Evolutionary conservation across 2,888 invertebrate genomes (phyloP).

Genomic region (Amphipyra berbera): DNA sequence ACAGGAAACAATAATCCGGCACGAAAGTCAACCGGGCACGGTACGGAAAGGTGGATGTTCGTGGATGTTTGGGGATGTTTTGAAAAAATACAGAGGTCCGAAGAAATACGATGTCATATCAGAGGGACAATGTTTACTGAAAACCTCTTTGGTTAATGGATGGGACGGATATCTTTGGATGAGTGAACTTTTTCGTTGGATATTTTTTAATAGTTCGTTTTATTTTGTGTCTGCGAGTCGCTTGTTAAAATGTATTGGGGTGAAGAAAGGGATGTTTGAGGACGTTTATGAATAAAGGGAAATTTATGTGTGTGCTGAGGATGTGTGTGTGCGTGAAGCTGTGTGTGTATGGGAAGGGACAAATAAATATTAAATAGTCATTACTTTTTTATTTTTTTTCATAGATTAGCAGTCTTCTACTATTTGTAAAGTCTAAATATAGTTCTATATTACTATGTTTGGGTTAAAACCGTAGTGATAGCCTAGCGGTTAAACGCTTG

Average conservation of each 20-base stretch:
- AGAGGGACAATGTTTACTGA: conserved; percentile 47
- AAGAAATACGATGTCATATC: conserved; percentile 44
- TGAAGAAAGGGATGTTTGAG: neutral
- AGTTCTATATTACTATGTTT: no score
- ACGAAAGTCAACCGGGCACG: conserved; percentile 49
- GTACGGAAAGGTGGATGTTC: conserved; percentile 52
- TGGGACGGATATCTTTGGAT: conserved; percentile 35
- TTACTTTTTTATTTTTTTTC: no score
- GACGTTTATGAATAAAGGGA: neutral
- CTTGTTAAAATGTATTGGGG: conserved; percentile 6
- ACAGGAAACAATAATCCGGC: conserved; percentile 60
- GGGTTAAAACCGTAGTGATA: no score
- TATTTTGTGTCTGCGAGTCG: conserved; percentile 2
- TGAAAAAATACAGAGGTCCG: conserved; percentile 28
- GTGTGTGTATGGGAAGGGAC: no score
- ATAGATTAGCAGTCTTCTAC: no score
- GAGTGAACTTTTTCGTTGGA: conserved; percentile 27
- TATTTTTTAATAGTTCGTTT: conserved; percentile 38
- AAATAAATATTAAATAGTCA: no score
- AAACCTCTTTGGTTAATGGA: conserved; percentile 58
- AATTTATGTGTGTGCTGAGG: no score
- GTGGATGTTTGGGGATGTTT: conserved; percentile 42
- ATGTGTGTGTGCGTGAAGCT: no score
- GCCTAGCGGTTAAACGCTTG: no score
- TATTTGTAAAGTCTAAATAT: no score